Evolutionary conservation across 2,888 invertebrate genomes (phyloP).

Genomic region (Capitulum mitella): DNA sequence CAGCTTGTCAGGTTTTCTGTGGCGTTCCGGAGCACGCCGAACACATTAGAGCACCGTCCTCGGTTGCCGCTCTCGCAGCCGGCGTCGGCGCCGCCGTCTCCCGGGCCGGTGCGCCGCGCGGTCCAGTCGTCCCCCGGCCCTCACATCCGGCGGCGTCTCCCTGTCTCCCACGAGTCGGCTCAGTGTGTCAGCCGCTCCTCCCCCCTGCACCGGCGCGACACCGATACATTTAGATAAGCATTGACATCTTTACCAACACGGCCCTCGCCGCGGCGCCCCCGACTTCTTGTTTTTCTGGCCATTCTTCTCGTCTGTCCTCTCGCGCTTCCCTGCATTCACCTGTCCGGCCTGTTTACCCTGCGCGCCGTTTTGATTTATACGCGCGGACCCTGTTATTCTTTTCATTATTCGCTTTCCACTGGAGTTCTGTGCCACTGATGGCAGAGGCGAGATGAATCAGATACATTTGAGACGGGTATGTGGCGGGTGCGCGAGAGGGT

Average conservation of each 20-base stretch:
- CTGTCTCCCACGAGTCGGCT: too few species aligned
- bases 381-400: not conserved
- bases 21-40: too few species aligned
- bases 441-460: not conserved
- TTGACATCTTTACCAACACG: slow-evolving; percentile 22
- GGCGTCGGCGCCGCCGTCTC: too few species aligned
- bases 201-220: not conserved
- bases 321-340: not conserved
- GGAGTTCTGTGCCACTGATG: not conserved
- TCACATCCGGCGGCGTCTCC: too few species aligned
- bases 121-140: not conserved
- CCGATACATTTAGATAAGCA: slow-evolving; percentile 23
- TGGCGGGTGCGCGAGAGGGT: too few species aligned
- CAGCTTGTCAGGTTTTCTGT: too few species aligned
- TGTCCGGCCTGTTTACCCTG: slow-evolving; percentile 16
- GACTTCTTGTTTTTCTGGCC: slow-evolving; percentile 20
- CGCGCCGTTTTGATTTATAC: slow-evolving; percentile 16
- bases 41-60: too few species aligned
- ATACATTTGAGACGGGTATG: slow-evolving; percentile 1
- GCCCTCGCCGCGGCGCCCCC: not conserved
- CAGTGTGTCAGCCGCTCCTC: not conserved
- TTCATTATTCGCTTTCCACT: not conserved
- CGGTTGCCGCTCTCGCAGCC: too few species aligned
- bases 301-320: not conserved
- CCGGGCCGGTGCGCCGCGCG: not conserved